Base-by-base conservation (phyloP, 2,888 invertebrate genomes). In the Congeria kusceri region DNA sequence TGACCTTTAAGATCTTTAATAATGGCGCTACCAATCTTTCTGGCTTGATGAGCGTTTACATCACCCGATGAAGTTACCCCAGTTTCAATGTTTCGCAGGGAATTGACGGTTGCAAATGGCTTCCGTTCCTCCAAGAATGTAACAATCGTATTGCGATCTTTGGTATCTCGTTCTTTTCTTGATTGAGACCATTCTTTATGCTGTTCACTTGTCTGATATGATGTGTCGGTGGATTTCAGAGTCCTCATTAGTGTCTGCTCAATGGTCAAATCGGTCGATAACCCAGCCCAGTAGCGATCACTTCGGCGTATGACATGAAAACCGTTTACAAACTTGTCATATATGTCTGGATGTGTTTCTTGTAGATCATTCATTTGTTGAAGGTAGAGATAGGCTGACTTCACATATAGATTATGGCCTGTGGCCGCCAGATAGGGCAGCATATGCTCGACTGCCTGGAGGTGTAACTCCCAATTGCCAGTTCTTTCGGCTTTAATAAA, bases 171-270 rank as follows among this genome's bases (percentile, higher is more conserved):
- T 11, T 7, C 9, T 1, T 29, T 62, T 65, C 49, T 63, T 27
- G 61, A 18, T 57, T 53, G n/a, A 20, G 47, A 57, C 18, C n/a
- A 32, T 27, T 80, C 72, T 56, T 77, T 73, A 53, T 78, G 77
- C 47, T 83, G 81, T 0, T 78, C 72, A 72, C 72, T 82, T 15
- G 72, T 67, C 18, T n/a, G 44, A 64, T 39, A 71, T n/a, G 23
- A 15, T 4, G 25, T 29, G 25, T 62, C 47, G 39, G 59, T 69
- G 15, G 79, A 71, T 63, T 87, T 89, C 13, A 87, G 15, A 29
- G 69, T 82, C 25, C 85, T 58, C 88, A 88, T 87, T 4, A 88
- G 71, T 1, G 73, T 77, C 63, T 89, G 88, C 65, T 88, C 87
- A 28, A 89, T 89, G 1, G 84, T 70, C 27, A 89, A 77, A 62